These are phyloP conservation scores for Pristionchus maxplancki DNA, from an alignment of 2,888 invertebrate genomes.

Conservation along the genomic window DNA sequence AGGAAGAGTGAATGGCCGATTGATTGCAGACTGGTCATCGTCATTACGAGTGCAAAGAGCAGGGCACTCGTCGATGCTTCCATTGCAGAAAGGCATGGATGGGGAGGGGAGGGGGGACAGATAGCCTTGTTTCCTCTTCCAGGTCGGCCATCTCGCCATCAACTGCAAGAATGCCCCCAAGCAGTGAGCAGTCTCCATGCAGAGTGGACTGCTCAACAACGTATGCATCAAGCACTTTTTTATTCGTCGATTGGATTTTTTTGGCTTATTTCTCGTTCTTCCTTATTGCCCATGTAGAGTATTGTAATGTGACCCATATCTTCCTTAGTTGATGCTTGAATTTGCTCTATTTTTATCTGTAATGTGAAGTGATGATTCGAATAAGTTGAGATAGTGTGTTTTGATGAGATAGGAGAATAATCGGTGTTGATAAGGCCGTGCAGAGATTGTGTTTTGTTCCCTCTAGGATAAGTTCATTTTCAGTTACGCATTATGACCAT, in stretches of 20 bases:
- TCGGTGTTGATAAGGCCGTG: neutral
- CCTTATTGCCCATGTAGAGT: neutral
- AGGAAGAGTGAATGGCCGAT: neutral
- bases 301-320: neutral
- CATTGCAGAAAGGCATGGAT: slow-evolving; percentile 40
- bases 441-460: neutral
- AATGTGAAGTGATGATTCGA: neutral
- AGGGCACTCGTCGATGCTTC: slow-evolving; percentile 39
- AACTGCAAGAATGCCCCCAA: slow-evolving; percentile 29
- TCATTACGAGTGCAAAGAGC: slow-evolving; percentile 33
- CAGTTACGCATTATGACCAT: neutral
- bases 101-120: neutral
- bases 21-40: slow-evolving; percentile 34
- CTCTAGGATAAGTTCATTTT: neutral
- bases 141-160: slow-evolving; percentile 33
- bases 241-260: neutral
- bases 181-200: neutral
- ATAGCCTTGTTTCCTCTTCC: neutral
- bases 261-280: neutral
- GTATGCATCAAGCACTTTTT: neutral
- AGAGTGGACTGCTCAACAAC: neutral
- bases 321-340: slow-evolving; percentile 21
- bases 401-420: neutral
- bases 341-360: slow-evolving; percentile 35
- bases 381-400: neutral